Evolutionary conservation across 2,888 invertebrate genomes (phyloP), one percentile per base, ranked within the genome.

Genomic region (Orthosia gracilis): DNA sequence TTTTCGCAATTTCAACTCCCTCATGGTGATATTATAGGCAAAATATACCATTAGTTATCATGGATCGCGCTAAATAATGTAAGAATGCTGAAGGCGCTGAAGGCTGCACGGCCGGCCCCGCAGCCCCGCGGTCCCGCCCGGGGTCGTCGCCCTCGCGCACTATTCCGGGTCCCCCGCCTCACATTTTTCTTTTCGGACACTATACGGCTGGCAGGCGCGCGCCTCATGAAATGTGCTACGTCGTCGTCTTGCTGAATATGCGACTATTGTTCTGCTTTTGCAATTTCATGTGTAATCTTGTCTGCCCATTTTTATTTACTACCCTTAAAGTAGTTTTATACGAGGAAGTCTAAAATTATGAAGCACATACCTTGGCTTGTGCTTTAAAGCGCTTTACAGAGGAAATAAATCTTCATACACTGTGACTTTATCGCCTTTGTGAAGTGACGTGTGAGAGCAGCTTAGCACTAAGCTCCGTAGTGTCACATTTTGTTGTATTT

Each of bases 111-210:
- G 40, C 31, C 31, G 31, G 31, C 1, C 31, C 9, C 40, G 40
- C 78, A 90, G 87, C 86, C 87, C 81, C 88, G 87, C 87, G 79
- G 86, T 85, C 88, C 87, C 89, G 86, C 85, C 84, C 85, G 91
- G 88, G 96, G 93, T 95, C 95, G 89, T 91, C 87, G 95, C 94
- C 94, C 95, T 81, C 91, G 85, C 90, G 84, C 90, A 83, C 86
- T 91, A 90, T 92, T 89, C 90, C 90, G 89, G 88, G 86, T 89
- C 91, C 89, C 91, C 92, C 93, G 92, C 92, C 93, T 93, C 92
- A 93, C 91, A 95, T 94, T 95, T 95, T 95, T 95, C 95, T 95
- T 94, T 94, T 94, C 94, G 95, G 95, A 94, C 96, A 94, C 91
- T 91, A 89, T 90, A 91, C 90, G 92, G 91, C 91, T 91, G 91